Percentiles rank a stretch among this genome's conserved stretches.
Conservation (phyloP, 1,140 invertebrate genomes). For the Cotesia chilonis region DNA sequence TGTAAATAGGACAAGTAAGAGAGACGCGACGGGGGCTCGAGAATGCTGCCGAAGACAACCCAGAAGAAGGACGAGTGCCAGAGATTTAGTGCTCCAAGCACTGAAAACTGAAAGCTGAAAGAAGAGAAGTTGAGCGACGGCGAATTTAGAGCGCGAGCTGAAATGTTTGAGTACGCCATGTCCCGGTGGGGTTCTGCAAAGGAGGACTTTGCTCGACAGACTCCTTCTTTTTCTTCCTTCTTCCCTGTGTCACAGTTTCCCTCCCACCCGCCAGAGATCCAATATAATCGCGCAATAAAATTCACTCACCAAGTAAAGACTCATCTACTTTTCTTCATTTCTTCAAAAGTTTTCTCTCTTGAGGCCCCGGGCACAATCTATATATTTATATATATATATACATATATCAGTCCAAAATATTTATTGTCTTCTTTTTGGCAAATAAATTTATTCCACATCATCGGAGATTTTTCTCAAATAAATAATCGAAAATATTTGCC, state of each 20-base stretch:
- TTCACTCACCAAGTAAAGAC: slow-evolving; percentile 53
- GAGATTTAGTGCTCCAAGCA: slow-evolving; percentile 17
- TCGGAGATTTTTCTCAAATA: no score
- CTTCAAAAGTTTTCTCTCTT: not conserved
- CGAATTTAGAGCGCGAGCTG: slow-evolving; percentile 44
- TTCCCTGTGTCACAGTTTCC: no score
- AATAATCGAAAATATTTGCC: no score
- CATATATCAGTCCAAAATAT: no score
- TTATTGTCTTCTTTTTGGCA: no score
- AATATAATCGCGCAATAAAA: slow-evolving; percentile 64
- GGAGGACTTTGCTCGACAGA: slow-evolving; percentile 23
- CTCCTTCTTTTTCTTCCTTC: slow-evolving; percentile 25
- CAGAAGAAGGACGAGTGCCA: slow-evolving; percentile 6
- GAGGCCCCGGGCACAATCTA: no score
- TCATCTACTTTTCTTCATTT: slow-evolving; percentile 32
- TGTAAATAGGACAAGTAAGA: slow-evolving; percentile 32
- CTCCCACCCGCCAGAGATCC: slow-evolving; percentile 53
- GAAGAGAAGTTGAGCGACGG: slow-evolving; percentile 18
- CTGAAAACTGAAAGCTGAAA: not conserved
- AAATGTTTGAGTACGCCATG: slow-evolving; percentile 51
- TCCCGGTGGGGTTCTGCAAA: slow-evolving; percentile 41
- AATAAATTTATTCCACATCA: not conserved
- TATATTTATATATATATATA: no score
- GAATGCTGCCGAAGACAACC: not conserved
- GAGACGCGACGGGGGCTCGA: no score